phyloP scores from a whole-genome alignment of 1,140 invertebrate genomes.

The Brachionus asplanchnoidis region DNA sequence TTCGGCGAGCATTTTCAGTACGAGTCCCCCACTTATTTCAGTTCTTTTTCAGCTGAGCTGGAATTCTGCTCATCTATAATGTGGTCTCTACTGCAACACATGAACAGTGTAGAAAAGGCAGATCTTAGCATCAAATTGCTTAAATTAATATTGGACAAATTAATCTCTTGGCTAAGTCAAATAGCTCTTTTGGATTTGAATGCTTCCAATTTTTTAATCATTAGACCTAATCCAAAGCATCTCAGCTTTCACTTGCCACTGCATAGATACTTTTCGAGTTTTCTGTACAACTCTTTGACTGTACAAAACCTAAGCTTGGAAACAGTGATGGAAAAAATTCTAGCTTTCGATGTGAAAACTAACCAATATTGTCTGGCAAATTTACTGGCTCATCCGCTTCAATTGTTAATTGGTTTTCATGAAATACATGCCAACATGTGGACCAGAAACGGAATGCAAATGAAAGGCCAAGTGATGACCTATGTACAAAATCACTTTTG shows the following conservation, averaged over 20 bases:
- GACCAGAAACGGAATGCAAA: slow-evolving; percentile 92
- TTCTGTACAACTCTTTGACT: slow-evolving; percentile 79
- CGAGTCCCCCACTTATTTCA: slow-evolving; percentile 91
- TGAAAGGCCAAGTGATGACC: slow-evolving; percentile 95
- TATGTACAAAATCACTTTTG: slow-evolving; percentile 97
- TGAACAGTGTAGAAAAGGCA: slow-evolving; percentile 54
- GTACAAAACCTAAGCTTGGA: slow-evolving; percentile 70
- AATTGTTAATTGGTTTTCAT: slow-evolving; percentile 87
- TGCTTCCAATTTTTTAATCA: neutral
- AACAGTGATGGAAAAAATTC: slow-evolving; percentile 66
- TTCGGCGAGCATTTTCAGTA: slow-evolving; percentile 86
- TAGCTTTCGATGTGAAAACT: slow-evolving; percentile 43
- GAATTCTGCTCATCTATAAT: slow-evolving; percentile 92
- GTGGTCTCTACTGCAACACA: slow-evolving; percentile 87
- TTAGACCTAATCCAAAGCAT: slow-evolving; percentile 35
- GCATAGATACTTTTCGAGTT: slow-evolving; percentile 85
- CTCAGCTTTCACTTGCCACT: slow-evolving; percentile 85
- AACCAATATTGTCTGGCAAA: slow-evolving; percentile 67
- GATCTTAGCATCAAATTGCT: neutral
- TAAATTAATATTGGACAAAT: neutral
- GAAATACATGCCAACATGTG: slow-evolving; percentile 88
- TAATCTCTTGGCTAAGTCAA: slow-evolving; percentile 24
- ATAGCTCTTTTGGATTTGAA: neutral
- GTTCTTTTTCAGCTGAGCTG: slow-evolving; percentile 88
- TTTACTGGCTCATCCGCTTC: slow-evolving; percentile 79